Conservation (phyloP, 2,888 invertebrate genomes). For the Ypsolopha sequella region DNA sequence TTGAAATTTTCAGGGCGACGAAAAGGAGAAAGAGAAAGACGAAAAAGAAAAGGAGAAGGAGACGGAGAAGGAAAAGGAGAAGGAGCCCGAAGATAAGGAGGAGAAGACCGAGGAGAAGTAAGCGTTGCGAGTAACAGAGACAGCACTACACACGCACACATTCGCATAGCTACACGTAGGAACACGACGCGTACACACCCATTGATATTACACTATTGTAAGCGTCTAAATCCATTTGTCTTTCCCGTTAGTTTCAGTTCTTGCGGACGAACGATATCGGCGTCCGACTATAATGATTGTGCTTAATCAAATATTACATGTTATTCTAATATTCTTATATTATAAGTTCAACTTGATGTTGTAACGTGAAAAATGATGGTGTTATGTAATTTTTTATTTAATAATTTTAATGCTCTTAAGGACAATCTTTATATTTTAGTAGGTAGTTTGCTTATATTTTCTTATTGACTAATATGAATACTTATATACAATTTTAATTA, state of each 20-base stretch:
- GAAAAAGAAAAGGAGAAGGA: conserved; percentile 74
- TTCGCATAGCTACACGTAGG: neutral
- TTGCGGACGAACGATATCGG: conserved; percentile 23
- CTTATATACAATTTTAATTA: conserved; percentile 1
- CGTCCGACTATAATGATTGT: conserved; percentile 20
- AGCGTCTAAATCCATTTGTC: conserved; percentile 66
- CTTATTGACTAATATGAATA: neutral
- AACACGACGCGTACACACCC: neutral
- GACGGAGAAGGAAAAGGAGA: conserved; percentile 79
- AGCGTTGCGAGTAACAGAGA: neutral
- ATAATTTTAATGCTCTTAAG: neutral
- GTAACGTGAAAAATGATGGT: conserved; percentile 16
- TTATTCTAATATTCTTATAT: conserved; percentile 16
- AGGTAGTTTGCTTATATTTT: neutral
- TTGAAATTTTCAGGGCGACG: conserved; percentile 75
- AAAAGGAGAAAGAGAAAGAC: conserved; percentile 75
- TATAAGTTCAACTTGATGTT: conserved; percentile 28
- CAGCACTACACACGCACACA: neutral
- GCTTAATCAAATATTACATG: conserved; percentile 17
- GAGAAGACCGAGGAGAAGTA: conserved; percentile 17
- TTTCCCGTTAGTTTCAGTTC: conserved; percentile 53
- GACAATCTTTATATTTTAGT: neutral
- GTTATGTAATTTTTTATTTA: neutral
- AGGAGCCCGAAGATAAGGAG: conserved; percentile 46
- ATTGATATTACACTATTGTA: conserved; percentile 40